Percentiles rank a stretch among this genome's conserved stretches.
Evolutionary conservation across 2,113 vertebrate genomes (phyloP).

Genomic region (Trematomus loennbergii): DNA sequence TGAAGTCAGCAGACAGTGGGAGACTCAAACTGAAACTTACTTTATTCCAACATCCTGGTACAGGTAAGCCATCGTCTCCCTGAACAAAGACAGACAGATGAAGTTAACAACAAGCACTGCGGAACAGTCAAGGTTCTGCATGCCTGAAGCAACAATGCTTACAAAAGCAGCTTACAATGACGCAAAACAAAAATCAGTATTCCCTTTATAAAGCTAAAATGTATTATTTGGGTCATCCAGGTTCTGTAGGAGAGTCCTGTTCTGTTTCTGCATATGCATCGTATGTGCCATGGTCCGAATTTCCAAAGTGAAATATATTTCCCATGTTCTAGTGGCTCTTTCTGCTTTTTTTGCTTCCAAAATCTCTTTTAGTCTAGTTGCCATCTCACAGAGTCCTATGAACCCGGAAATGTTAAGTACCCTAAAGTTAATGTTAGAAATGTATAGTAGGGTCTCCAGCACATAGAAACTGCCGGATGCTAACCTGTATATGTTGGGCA

Average conservation of each 20-base stretch:
- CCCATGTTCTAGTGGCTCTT: too few relatives aligned
- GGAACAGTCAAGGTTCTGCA: background rate
- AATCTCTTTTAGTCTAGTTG: too few relatives aligned
- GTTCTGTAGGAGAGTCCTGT: conserved; percentile 2
- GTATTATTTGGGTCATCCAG: background rate
- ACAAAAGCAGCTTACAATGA: background rate
- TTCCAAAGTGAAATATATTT: too few relatives aligned
- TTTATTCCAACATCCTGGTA: conserved; percentile 88
- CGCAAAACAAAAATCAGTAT: too few relatives aligned
- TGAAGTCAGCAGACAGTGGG: conserved; percentile 25
- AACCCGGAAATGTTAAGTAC: too few relatives aligned
- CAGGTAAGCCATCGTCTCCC: conserved; percentile 86
- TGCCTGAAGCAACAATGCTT: background rate
- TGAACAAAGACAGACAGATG: conserved; percentile 35
- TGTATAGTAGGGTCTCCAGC: too few relatives aligned
- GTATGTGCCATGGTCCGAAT: too few relatives aligned
- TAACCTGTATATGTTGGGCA: too few relatives aligned
- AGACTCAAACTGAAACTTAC: conserved; percentile 65
- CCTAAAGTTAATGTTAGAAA: too few relatives aligned
- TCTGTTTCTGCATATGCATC: background rate
- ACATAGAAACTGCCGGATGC: too few relatives aligned
- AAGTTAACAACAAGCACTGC: background rate
- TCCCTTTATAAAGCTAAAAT: background rate
- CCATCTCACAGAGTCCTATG: too few relatives aligned
- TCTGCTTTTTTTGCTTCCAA: too few relatives aligned